These are phyloP conservation scores for Sinodicranocentrus sp. DNA, from an alignment of 2,888 invertebrate species.

Conservation along the genomic window DNA sequence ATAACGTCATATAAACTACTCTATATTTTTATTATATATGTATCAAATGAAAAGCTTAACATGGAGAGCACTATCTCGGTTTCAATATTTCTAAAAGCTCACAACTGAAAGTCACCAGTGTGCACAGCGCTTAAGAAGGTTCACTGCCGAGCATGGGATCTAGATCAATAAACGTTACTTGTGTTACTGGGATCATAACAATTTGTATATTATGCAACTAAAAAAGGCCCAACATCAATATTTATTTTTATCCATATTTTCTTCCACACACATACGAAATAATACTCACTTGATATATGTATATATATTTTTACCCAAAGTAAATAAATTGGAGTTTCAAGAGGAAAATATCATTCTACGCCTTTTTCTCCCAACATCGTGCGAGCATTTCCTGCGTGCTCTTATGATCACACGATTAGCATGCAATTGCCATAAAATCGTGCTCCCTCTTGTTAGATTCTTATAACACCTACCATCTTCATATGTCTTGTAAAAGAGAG, in stretches of 20 bases:
- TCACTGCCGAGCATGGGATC: no score
- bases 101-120: no score
- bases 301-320: neutral
- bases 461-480: conserved; percentile 4
- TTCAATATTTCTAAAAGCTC: no score
- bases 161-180: conserved; percentile 63
- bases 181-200: conserved; percentile 51
- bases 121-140: no score
- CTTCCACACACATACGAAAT: no score
- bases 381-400: conserved; percentile 42
- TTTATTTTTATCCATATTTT: conserved; percentile 42
- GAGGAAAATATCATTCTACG: conserved; percentile 49
- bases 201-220: conserved; percentile 52
- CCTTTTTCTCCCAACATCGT: conserved; percentile 19
- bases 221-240: conserved; percentile 37
- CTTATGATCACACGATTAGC: conserved; percentile 64
- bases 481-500: neutral
- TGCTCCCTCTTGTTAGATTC: conserved; percentile 29
- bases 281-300: no score
- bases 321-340: conserved; percentile 54
- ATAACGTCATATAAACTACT: no score
- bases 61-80: no score
- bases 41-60: no score
- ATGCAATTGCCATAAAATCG: conserved; percentile 59
- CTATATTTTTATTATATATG: no score